Evolutionary conservation across 2,888 invertebrate species (phyloP), one percentile per base, ranked within the genome.

Genomic region (Acanthosepion pharaonis): DNA sequence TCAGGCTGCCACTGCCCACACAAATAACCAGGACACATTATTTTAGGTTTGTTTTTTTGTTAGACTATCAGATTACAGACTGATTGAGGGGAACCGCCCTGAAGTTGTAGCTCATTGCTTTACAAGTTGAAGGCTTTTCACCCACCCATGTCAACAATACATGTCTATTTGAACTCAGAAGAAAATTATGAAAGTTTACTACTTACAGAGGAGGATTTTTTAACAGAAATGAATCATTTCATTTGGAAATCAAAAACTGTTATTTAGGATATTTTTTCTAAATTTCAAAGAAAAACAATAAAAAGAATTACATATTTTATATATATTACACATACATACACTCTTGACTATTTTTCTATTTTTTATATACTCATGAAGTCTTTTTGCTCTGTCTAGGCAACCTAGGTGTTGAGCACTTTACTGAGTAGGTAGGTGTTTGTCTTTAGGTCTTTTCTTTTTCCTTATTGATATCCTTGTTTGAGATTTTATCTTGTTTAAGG

Each of bases 61-160:
- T 78, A 33, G 5, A 11, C 6, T 78, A n/a, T 78, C n/a, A 78
- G 33, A 15, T 78, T n/a, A 78, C 78, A n/a, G n/a, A 33, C n/a
- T 15, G 78, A 78, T 33, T 78, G 78, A 78, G 33, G 33, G 78
- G 78, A 78, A 78, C 78, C 78, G 78, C 78, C 78, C 78, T 78
- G 78, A 78, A 15, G 78, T 78, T 78, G n/a, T 78, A 33, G 78
- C 33, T 78, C 8, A 18, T 11, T 33, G 78, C 78, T 78, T 78
- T 33, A 78, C 33, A 78, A 78, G 78, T n/a, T 78, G n/a, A 78
- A 78, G n/a, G 5, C 33, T 78, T 78, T 78, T n/a, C n/a, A 33
- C 78, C 78, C 78, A 78, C 78, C 78, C 78, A 78, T 78, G 78
- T 78, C 78, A 78, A 78, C 78, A 78, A 78, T 78, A n/a, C 78